phyloP scores from a whole-genome alignment of 1,140 invertebrate genomes.

The Goniozus legneri region DNA sequence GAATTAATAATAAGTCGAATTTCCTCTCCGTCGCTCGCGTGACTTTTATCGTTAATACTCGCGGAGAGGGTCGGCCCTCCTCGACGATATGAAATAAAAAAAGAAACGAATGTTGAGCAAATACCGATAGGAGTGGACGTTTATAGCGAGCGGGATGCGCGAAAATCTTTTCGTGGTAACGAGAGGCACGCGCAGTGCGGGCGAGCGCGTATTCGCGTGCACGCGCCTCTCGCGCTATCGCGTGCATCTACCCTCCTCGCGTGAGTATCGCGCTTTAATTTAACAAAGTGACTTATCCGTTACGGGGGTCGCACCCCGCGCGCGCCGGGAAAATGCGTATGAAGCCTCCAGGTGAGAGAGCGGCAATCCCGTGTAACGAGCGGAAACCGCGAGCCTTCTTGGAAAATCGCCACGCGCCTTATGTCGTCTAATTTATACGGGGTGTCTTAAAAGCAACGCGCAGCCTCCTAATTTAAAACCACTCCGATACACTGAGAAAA shows the following conservation, averaged over 20 bases:
- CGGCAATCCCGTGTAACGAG: conserved; percentile 4
- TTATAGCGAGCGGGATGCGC: neutral
- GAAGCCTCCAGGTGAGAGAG: conserved; percentile 16
- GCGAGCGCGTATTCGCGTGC: conserved; percentile 1
- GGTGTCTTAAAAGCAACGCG: too few relatives aligned
- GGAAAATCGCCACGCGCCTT: too few relatives aligned
- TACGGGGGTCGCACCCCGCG: conserved; percentile 18
- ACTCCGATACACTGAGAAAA: too few relatives aligned
- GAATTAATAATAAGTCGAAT: conserved; percentile 29
- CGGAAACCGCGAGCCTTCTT: conserved; percentile 7
- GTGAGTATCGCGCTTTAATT: conserved; percentile 36
- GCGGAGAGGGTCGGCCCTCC: too few relatives aligned
- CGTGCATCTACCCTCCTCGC: conserved; percentile 19
- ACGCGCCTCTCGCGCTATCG: conserved; percentile 12
- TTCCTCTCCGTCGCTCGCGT: too few relatives aligned
- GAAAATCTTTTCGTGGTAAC: neutral
- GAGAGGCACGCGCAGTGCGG: neutral
- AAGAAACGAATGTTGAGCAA: too few relatives aligned
- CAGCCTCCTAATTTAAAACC: too few relatives aligned
- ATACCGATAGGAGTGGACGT: too few relatives aligned
- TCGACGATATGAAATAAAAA: too few relatives aligned
- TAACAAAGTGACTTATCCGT: conserved; percentile 34
- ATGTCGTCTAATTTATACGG: too few relatives aligned
- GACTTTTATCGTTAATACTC: too few relatives aligned
- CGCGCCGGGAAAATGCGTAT: conserved; percentile 13